These are phyloP conservation scores for Macroglossus sobrinus DNA, from an alignment of 2,113 vertebrate genomes.

Conservation along the genomic window DNA sequence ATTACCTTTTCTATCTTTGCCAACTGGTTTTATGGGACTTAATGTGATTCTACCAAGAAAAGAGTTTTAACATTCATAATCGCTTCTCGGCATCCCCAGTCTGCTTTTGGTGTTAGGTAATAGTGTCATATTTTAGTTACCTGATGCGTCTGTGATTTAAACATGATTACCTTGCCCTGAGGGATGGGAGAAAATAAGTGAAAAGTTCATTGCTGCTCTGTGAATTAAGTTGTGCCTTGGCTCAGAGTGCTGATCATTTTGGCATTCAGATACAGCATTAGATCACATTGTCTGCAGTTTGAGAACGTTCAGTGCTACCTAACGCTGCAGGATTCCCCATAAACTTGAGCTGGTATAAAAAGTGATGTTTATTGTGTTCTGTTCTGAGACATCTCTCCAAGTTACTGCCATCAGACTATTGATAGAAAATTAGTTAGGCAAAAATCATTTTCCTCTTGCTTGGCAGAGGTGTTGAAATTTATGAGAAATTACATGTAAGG, in stretches of 20 bases:
- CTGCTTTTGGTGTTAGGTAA: conserved; percentile 36
- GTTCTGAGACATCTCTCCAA: conserved; percentile 52
- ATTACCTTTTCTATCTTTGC: not conserved
- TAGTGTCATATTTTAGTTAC: conserved; percentile 39
- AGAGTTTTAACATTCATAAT: not conserved
- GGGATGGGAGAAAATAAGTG: conserved; percentile 44
- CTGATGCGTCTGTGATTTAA: conserved; percentile 49
- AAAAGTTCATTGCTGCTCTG: conserved; percentile 52
- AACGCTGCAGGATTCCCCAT: not conserved
- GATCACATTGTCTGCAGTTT: conserved; percentile 49
- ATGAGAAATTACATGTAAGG: conserved; percentile 37
- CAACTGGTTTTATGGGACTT: not conserved
- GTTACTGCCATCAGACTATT: conserved; percentile 45
- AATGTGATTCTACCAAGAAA: not conserved
- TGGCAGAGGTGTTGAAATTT: conserved; percentile 50
- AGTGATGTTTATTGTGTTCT: not conserved
- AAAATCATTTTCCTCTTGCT: conserved; percentile 57
- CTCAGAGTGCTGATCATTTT: not conserved
- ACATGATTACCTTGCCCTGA: conserved; percentile 10
- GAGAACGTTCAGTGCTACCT: conserved; percentile 46
- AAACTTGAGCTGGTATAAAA: not conserved
- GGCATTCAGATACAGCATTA: not conserved
- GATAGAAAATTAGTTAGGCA: conserved; percentile 61
- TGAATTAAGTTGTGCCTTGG: conserved; percentile 34
- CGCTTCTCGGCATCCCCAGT: not conserved